Conservation (phyloP, 2,888 invertebrate genomes). For the Schizaphis graminum region DNA sequence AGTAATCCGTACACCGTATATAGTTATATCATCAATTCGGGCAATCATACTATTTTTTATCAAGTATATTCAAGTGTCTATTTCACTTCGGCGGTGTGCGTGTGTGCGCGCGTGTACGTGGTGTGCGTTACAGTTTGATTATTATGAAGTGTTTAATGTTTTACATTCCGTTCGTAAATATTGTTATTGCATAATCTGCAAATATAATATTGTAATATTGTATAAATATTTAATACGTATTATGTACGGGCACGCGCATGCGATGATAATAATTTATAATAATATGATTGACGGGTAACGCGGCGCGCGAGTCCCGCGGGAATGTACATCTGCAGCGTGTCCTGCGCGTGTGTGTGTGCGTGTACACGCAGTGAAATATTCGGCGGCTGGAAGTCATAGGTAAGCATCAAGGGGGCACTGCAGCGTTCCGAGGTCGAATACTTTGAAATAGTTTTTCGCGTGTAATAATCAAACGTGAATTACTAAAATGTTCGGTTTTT, state of each 20-base stretch:
- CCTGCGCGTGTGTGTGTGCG: not conserved
- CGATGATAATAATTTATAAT: not conserved
- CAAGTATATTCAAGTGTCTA: not conserved
- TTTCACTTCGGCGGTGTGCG: not conserved
- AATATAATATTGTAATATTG: not conserved
- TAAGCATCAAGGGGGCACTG: not conserved
- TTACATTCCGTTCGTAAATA: not conserved
- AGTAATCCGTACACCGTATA: not conserved
- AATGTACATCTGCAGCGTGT: not conserved
- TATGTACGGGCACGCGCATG: not conserved
- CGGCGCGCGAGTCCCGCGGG: not conserved
- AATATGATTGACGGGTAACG: constrained; percentile 26
- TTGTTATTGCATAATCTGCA: not conserved
- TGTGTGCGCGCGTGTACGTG: not conserved
- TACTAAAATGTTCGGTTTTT: not conserved
- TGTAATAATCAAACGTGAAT: not conserved
- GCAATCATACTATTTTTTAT: not conserved
- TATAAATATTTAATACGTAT: not conserved
- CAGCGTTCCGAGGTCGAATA: not conserved
- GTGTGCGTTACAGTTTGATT: not conserved
- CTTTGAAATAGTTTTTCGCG: constrained; percentile 6
- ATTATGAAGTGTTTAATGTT: not conserved
- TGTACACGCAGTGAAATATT: not conserved
- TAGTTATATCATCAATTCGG: not conserved
- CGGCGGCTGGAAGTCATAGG: not conserved